A percentile compares a stretch with the other conserved stretches of the same genome.
phyloP scores from a whole-genome alignment of 1,140 invertebrate species.

The Coelopa frigida region DNA sequence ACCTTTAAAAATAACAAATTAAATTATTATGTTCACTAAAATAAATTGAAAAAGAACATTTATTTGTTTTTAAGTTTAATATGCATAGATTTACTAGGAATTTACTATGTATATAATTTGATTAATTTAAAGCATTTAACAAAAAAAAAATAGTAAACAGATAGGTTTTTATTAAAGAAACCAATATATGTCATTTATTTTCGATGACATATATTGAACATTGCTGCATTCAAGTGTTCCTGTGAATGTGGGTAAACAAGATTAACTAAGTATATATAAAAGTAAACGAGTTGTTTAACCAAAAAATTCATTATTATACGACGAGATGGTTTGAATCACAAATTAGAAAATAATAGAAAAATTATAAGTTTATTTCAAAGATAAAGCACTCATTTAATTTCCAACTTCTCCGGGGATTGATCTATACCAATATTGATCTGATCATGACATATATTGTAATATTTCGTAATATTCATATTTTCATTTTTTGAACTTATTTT shows the following conservation, averaged over 20 bases:
- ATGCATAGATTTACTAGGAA: neutral
- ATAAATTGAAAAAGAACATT: neutral
- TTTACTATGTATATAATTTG: slow-evolving; percentile 1
- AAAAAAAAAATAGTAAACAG: slow-evolving; percentile 2
- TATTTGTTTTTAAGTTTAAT: neutral
- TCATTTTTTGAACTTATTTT: too few relatives aligned
- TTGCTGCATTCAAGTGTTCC: too few relatives aligned
- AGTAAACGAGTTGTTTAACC: too few relatives aligned
- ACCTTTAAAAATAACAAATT: slow-evolving; percentile 1
- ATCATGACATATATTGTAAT: too few relatives aligned
- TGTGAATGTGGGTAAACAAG: neutral
- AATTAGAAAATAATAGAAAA: too few relatives aligned
- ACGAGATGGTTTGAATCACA: too few relatives aligned
- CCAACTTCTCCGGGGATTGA: too few relatives aligned
- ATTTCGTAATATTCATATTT: too few relatives aligned
- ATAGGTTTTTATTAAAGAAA: slow-evolving; percentile 9
- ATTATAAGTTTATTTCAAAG: too few relatives aligned
- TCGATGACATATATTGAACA: neutral
- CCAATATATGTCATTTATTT: slow-evolving; percentile 5
- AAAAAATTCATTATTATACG: too few relatives aligned
- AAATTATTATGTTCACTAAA: neutral
- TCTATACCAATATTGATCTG: too few relatives aligned
- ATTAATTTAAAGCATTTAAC: slow-evolving; percentile 1
- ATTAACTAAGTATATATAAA: neutral
- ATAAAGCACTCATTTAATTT: too few relatives aligned